Evolutionary conservation across 2,113 vertebrate genomes (phyloP), one percentile per base, ranked within the genome.

Genomic region (Pedionomus torquatus): DNA sequence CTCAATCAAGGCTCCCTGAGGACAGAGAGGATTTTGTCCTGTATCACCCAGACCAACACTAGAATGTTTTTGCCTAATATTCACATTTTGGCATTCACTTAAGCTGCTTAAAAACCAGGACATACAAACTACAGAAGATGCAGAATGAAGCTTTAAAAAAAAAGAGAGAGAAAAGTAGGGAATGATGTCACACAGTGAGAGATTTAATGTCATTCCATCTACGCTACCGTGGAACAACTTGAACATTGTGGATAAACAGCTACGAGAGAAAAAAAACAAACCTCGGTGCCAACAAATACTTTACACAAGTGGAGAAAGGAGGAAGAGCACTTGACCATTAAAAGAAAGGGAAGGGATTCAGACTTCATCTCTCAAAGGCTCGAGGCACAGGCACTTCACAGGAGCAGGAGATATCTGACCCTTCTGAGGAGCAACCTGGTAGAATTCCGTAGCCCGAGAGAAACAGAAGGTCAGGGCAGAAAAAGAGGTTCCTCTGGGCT

Each of bases 11-110:
- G 48, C 20, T 37, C 68, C 51, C 48, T 26, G 23, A 0, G 13
- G 46, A 23, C n/a, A 39, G 49, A 24, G 55, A 19, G 1, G 10
- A 28, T 18, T 13, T 3, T 11, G 31, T n/a, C 35, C 51, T 5
- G 5, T 14, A 1, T 10, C 2, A 6, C 41, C 2, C 12, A 61
- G 89, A 11, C 28, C 13, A 48, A 30, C 4, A 10, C 10, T 3
- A 3, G 64, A 18, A 24, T 0, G 10, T 13, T 60, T 60, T 33
- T 44, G 61, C 68, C 66, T 17, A 20, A 13, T 2, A 19, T 8
- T 63, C 33, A 66, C 20, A 9, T 19, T 24, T 4, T 35, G 79
- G 23, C n/a, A 35, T 54, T 66, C 20, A 17, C 10, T 44, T 41
- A 17, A 55, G 61, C 25, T 6, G 74, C 19, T 52, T 24, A 26